Percentiles rank a stretch among this genome's conserved stretches.
phyloP scores from a whole-genome alignment of 2,888 invertebrate genomes.

The Epicampocera succincta region DNA sequence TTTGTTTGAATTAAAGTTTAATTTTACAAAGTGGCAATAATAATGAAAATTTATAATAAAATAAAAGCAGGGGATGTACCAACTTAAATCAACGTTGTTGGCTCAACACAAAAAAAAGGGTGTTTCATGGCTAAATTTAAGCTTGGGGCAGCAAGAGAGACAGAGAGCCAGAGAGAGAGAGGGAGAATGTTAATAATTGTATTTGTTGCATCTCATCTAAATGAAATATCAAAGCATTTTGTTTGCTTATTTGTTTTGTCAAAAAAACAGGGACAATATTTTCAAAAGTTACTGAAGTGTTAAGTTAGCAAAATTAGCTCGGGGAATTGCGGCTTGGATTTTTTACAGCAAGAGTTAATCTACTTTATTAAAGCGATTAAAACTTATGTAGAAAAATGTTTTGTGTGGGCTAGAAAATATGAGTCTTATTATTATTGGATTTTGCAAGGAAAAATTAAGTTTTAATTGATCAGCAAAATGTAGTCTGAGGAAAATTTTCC shows the following conservation, averaged over 20 bases:
- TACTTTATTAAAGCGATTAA: not conserved
- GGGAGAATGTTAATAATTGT: no score
- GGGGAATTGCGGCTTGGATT: conserved; percentile 51
- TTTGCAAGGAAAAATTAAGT: no score
- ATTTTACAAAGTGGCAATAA: conserved; percentile 69
- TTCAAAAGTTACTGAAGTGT: conserved; percentile 66
- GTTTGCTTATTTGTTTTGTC: conserved; percentile 53
- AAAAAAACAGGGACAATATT: conserved; percentile 52
- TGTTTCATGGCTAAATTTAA: conserved; percentile 30
- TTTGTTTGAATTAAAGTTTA: conserved; percentile 63
- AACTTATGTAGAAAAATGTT: not conserved
- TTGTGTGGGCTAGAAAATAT: not conserved
- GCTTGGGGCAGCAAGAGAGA: not conserved
- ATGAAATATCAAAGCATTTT: conserved; percentile 54
- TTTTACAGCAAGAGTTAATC: conserved; percentile 15
- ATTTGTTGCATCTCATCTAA: not conserved
- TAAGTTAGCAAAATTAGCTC: conserved; percentile 65
- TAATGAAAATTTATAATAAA: conserved; percentile 45
- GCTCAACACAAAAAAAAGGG: conserved; percentile 59
- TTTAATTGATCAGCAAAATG: no score
- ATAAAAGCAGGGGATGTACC: not conserved
- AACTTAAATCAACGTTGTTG: conserved; percentile 15
- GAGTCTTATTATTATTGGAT: no score
- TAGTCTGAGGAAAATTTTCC: no score
- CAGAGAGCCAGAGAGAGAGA: no score